Conservation (phyloP, 2,113 vertebrate species). For the Hyaena hyaena region DNA sequence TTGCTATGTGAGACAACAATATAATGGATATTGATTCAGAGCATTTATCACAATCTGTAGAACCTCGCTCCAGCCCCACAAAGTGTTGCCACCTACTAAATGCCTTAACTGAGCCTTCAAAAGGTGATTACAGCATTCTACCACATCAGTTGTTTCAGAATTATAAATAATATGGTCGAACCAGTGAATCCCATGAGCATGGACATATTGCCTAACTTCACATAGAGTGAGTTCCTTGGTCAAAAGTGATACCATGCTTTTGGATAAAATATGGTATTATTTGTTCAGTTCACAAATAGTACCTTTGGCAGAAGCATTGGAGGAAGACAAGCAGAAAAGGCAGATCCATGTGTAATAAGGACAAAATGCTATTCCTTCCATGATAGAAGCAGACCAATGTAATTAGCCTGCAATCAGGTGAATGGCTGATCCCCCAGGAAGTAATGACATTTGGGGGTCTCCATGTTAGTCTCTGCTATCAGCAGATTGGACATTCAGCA, state of each 20-base stretch:
- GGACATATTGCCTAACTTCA: neutral
- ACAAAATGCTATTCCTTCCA: neutral
- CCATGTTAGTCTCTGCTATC: neutral
- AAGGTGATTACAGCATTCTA: neutral
- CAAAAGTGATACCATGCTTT: constrained; percentile 13
- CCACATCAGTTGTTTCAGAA: neutral
- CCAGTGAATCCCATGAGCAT: neutral
- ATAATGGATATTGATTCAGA: neutral
- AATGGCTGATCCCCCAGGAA: neutral
- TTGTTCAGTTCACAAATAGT: neutral
- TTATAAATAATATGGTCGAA: neutral
- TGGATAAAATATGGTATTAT: neutral
- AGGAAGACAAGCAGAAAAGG: constrained; percentile 11
- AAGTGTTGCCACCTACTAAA: neutral
- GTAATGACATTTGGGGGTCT: neutral
- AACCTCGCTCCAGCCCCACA: neutral
- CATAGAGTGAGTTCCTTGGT: constrained; percentile 3
- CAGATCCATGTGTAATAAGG: neutral
- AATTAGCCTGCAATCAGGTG: neutral
- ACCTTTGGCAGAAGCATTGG: neutral
- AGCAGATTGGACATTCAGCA: neutral
- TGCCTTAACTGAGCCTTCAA: neutral
- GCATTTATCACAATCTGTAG: neutral
- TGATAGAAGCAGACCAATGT: neutral
- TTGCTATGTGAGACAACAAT: neutral